Evolutionary conservation across 1,140 invertebrate genomes (phyloP), one percentile per base, ranked within the genome.

Genomic region (Drosophila bocki): DNA sequence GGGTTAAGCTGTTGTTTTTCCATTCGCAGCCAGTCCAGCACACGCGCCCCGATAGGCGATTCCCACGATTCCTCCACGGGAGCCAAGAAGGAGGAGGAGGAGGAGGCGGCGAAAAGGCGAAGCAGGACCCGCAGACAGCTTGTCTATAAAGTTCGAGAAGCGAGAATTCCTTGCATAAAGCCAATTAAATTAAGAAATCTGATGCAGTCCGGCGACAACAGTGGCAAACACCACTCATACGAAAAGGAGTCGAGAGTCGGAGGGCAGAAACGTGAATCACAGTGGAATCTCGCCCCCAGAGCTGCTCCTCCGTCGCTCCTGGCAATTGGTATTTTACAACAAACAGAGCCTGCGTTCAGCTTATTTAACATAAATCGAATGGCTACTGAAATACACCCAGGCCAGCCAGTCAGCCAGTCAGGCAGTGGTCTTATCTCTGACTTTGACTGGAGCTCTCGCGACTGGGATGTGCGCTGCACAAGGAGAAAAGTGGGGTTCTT

Each of bases 141-240:
- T 88, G 85, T 88, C 85, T 88, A 88, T 88, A 90, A 85, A 74
- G 56, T 41, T 58, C 54, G 53, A 65, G 67, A 59, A 50, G 56
- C 54, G 64, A 78, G 85, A 88, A 85, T 81, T 81, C 56, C 85
- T 90, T 90, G 85, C 85, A 90, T 90, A 90, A 82, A 90, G 85
- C 85, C 85, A 90, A 90, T 90, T 90, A 90, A 90, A 90, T 90
- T 90, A 90, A 90, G 85, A 90, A 90, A 90, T 90, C 85, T 90
- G 85, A 90, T 90, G 78, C 85, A 90, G 75, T 54, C 58, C 75
- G 41, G 63, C 76, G 70, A 80, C 69, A 79, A 50, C 76, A 78
- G 47, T 45, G 48, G 35, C 62, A 29, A 33, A 22, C 48, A 70
- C 45, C 58, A 57, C 13, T 48, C 70, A 50, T 41, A 56, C 35